phyloP scores from a whole-genome alignment of 2,113 vertebrate species.

The Phylloscopus trochilus region DNA sequence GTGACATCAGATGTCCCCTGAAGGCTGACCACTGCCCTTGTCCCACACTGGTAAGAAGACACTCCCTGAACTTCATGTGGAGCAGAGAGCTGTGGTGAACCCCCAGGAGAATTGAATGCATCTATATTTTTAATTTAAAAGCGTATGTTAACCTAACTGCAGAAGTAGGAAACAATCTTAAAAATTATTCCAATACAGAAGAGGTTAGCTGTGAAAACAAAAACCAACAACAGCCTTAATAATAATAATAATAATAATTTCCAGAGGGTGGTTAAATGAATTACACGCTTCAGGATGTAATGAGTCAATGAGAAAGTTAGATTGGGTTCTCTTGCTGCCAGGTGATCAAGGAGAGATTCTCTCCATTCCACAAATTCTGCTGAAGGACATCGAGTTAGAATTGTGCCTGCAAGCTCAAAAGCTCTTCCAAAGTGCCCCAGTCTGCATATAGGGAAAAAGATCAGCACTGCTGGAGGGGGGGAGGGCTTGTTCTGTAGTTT shows the following conservation, averaged over 20 bases:
- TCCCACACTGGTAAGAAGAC: neutral
- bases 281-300: neutral
- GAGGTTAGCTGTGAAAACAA: neutral
- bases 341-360: neutral
- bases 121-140: constrained; percentile 5
- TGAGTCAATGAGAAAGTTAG: neutral
- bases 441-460: accelerated
- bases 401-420: neutral
- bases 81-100: neutral
- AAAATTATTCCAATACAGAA: neutral
- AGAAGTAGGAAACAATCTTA: neutral
- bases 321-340: neutral
- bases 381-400: neutral
- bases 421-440: neutral
- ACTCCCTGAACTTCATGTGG: neutral
- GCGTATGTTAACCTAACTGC: neutral
- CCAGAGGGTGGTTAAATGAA: neutral
- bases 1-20: neutral
- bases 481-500: neutral
- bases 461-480: neutral
- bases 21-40: neutral
- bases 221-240: neutral
- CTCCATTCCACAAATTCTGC: neutral
- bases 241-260: neutral
- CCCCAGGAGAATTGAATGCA: neutral